Percentiles rank a stretch among this genome's conserved stretches.
These are phyloP conservation scores for Crioceris asparagi DNA, from an alignment of 2,888 invertebrate species.

Conservation along the genomic window DNA sequence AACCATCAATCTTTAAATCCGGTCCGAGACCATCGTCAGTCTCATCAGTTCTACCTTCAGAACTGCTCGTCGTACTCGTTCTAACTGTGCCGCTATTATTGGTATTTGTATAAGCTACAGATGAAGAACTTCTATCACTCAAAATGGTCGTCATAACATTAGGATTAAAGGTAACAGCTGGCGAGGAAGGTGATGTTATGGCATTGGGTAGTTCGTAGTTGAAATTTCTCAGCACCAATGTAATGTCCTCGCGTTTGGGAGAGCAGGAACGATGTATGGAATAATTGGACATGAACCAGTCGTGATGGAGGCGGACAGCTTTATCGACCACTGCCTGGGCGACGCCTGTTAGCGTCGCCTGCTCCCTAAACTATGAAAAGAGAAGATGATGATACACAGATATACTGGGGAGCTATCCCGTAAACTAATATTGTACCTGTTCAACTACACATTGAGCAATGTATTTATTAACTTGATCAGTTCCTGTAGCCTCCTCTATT, in stretches of 20 bases:
- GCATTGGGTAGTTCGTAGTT: slow-evolving; percentile 65
- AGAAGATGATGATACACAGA: slow-evolving; percentile 8
- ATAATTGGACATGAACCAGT: slow-evolving; percentile 56
- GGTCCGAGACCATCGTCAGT: slow-evolving; percentile 41
- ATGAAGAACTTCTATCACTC: neutral
- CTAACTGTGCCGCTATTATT: slow-evolving; percentile 36
- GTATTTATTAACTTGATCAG: slow-evolving; percentile 71
- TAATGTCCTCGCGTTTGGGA: slow-evolving; percentile 69
- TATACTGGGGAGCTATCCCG: too few relatives aligned
- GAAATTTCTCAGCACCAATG: slow-evolving; percentile 75
- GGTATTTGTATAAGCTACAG: too few relatives aligned
- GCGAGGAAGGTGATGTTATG: slow-evolving; percentile 42
- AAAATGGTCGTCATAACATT: neutral
- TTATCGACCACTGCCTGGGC: slow-evolving; percentile 80
- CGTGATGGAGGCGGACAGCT: slow-evolving; percentile 72
- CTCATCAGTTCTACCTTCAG: slow-evolving; percentile 24
- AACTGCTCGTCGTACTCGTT: slow-evolving; percentile 32
- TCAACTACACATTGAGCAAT: slow-evolving; percentile 71
- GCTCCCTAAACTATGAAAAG: slow-evolving; percentile 55
- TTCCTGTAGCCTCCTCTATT: slow-evolving; percentile 65
- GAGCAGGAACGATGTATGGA: slow-evolving; percentile 39
- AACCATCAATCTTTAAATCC: slow-evolving; percentile 64
- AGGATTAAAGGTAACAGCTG: slow-evolving; percentile 42
- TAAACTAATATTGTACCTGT: slow-evolving; percentile 40
- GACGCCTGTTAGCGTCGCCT: slow-evolving; percentile 68